Conservation (phyloP, 2,797 vertebrate genomes). For the Anguilla anguilla region DNA sequence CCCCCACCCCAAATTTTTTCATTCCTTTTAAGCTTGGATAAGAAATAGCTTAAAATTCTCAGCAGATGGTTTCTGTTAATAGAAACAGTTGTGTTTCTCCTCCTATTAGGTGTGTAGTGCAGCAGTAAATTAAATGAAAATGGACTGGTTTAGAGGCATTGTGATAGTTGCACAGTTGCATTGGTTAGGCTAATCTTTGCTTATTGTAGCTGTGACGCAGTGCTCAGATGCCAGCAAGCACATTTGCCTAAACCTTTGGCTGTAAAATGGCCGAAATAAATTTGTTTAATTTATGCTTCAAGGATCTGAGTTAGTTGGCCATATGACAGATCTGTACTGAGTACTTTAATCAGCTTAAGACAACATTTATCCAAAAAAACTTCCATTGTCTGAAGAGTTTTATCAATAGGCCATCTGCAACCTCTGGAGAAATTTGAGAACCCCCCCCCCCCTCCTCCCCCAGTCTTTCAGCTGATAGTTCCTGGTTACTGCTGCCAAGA, state of each 20-base stretch:
- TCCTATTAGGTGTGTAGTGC: too few species aligned
- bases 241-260: not conserved
- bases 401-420: not conserved
- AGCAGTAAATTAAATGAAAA: too few species aligned
- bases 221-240: not conserved
- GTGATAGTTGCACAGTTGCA: not conserved
- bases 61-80: too few species aligned
- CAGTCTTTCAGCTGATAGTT: not conserved
- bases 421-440: not conserved
- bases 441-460: not conserved
- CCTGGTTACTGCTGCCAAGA: not conserved
- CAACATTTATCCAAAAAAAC: not conserved
- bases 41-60: too few species aligned
- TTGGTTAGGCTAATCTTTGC: not conserved
- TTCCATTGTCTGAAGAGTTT: not conserved
- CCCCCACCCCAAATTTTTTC: too few species aligned
- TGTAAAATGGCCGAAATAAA: not conserved
- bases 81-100: too few species aligned
- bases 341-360: not conserved
- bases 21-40: too few species aligned
- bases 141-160: not conserved
- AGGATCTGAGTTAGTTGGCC: not conserved
- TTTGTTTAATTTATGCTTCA: not conserved
- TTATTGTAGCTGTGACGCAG: not conserved
- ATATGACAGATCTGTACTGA: not conserved